Conservation (phyloP, 1,140 invertebrate genomes). For the Drosophila teissieri region DNA sequence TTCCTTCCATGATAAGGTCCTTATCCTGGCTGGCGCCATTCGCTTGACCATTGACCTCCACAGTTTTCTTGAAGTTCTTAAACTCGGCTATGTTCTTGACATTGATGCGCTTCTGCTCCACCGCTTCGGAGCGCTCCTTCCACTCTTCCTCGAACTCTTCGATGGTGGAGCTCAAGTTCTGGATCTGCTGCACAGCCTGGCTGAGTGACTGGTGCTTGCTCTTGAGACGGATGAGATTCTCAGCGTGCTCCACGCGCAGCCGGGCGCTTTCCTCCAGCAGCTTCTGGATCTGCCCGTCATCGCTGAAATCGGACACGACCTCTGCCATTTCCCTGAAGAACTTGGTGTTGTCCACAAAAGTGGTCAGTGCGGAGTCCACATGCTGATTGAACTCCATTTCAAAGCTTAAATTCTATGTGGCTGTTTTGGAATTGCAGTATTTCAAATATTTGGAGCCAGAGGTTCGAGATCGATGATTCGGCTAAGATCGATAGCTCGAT, state of each 20-base stretch:
- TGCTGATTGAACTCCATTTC: constrained; percentile 14
- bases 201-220: constrained; percentile 21
- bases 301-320: constrained; percentile 2
- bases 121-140: not conserved
- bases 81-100: constrained; percentile 33
- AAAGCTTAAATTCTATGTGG: not conserved
- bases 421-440: not conserved
- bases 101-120: constrained; percentile 16
- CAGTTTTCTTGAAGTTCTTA: constrained; percentile 27
- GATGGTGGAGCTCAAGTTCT: constrained; percentile 8
- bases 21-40: not conserved
- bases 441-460: not conserved
- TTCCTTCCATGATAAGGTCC: constrained; percentile 11
- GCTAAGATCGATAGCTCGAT: too few relatives aligned
- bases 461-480: not conserved
- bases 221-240: constrained; percentile 27
- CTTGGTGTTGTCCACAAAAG: constrained; percentile 9
- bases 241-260: constrained; percentile 16
- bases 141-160: constrained; percentile 25
- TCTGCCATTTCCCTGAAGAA: constrained; percentile 9
- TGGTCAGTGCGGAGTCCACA: not conserved
- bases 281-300: not conserved
- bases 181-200: constrained; percentile 3
- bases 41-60: not conserved
- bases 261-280: constrained; percentile 9